A percentile compares a stretch with the other conserved stretches of the same genome.
Conservation (phyloP, 2,113 vertebrate genomes). For the Oophaga pumilio region DNA sequence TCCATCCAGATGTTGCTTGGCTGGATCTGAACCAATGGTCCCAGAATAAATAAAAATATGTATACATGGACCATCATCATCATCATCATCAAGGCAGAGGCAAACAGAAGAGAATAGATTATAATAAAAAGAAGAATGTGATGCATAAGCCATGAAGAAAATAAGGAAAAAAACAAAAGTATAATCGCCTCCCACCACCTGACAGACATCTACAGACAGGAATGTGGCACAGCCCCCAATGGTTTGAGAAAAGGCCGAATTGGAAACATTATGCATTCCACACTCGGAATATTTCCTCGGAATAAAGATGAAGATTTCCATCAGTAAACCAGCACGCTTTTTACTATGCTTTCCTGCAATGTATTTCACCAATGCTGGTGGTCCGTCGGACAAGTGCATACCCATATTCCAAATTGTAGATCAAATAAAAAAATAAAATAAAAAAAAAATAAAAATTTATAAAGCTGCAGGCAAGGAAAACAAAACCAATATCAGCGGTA, state of each 20-base stretch:
- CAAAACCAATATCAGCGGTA: neutral
- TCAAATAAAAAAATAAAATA: neutral
- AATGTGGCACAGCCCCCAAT: neutral
- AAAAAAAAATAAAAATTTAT: too few species aligned
- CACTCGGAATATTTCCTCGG: neutral
- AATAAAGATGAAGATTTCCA: conserved; percentile 6
- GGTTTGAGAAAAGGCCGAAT: neutral
- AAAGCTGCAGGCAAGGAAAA: neutral
- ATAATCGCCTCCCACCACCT: neutral
- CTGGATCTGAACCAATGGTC: neutral
- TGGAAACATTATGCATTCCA: neutral
- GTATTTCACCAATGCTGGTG: neutral
- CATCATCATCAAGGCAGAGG: neutral
- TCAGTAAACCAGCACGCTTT: neutral
- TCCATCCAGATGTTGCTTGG: neutral
- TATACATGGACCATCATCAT: neutral
- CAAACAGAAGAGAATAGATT: neutral
- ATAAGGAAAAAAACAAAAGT: neutral
- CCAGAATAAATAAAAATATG: neutral
- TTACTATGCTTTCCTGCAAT: neutral
- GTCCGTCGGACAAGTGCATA: neutral
- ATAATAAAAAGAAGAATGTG: neutral
- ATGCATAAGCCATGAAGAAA: neutral
- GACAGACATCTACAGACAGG: neutral
- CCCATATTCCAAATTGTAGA: neutral